Conservation (phyloP, 2,113 vertebrate genomes). For the Mastomys coucha region DNA sequence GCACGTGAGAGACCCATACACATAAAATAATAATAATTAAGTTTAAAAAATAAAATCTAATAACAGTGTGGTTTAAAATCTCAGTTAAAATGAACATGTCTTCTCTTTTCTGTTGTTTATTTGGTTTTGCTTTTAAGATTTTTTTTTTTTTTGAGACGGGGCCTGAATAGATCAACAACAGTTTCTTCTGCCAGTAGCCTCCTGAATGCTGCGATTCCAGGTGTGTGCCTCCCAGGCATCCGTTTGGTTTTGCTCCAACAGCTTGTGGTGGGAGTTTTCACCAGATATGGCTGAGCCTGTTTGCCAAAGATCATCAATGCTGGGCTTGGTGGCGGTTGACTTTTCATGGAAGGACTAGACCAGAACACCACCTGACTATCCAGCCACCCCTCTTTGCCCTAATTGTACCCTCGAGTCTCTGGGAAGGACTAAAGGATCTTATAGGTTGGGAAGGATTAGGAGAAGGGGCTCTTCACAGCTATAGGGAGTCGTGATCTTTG, state of each 20-base stretch:
- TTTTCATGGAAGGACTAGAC: neutral
- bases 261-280: neutral
- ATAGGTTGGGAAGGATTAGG: neutral
- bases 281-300: neutral
- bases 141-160: neutral
- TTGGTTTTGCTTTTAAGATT: too few relatives aligned
- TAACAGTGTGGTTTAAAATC: neutral
- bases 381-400: neutral
- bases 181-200: neutral
- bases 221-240: neutral
- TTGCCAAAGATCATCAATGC: neutral
- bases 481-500: neutral
- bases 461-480: neutral
- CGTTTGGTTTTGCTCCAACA: neutral
- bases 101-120: neutral
- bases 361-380: neutral
- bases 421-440: neutral
- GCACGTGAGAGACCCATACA: neutral
- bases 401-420: neutral
- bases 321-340: neutral
- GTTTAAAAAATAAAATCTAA: slow-evolving; percentile 25
- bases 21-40: neutral
- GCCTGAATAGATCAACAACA: neutral
- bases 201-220: neutral
- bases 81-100: neutral